A percentile compares a stretch with the other conserved stretches of the same genome.
Conservation (phyloP, 2,888 invertebrate species). For the Brenthis daphne region DNA sequence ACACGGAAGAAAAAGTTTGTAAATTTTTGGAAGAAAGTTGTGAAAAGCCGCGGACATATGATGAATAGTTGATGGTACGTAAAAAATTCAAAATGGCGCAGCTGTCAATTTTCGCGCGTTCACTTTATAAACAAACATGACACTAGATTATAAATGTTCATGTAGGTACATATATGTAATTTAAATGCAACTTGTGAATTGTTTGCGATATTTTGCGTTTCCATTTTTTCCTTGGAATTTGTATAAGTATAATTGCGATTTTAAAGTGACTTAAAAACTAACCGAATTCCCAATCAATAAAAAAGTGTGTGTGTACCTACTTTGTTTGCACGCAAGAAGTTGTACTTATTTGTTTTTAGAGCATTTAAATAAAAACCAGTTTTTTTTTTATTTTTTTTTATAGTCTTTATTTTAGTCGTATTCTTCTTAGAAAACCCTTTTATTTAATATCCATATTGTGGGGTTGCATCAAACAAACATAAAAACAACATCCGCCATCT, state of each 20-base stretch:
- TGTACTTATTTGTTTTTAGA: no score
- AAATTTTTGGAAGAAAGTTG: constrained; percentile 2
- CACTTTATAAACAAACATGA: constrained; percentile 39
- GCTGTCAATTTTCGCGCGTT: constrained; percentile 45
- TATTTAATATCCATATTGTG: no score
- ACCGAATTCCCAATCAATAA: no score
- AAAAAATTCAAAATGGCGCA: constrained; percentile 40
- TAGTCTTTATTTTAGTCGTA: no score
- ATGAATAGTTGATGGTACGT: constrained; percentile 16
- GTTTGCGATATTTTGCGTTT: constrained; percentile 27
- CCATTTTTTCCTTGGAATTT: background rate
- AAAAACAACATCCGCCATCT: no score
- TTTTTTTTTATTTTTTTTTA: no score
- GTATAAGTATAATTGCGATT: background rate
- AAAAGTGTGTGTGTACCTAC: no score
- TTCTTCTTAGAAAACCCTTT: no score
- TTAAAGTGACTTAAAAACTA: no score
- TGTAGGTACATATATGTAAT: background rate
- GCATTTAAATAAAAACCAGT: no score
- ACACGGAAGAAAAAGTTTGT: constrained; percentile 2
- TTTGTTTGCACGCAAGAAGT: no score
- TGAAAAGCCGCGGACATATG: background rate
- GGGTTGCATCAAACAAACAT: no score
- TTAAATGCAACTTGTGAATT: background rate
- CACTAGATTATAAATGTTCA: constrained; percentile 26